Base-by-base conservation (phyloP, 2,888 invertebrate species). In the Drosophila mettleri region DNA sequence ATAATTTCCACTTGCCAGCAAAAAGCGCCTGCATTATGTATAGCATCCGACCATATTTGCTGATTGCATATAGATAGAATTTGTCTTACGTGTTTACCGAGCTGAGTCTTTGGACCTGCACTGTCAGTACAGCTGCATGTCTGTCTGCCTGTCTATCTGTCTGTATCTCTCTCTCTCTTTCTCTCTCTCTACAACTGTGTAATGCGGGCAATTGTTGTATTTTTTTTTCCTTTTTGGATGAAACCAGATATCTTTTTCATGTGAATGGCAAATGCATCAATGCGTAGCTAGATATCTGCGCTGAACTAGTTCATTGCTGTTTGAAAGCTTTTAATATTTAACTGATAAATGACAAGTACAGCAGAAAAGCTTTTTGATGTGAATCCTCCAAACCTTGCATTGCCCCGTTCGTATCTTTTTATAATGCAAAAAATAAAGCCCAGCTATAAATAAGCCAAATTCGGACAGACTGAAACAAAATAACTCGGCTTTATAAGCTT, bases 11-110 rank as follows among this genome's bases (percentile, higher is more conserved):
- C 71, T 80, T 84, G 82, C 65, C 67, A 59, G 75, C 54, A 49
- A 69, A 67, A 71, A 74, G 78, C 69, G 69, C 59, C 69, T 63
- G 62, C 67, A 67, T 69, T 66, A 62, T 73, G 65, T 45, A 64
- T 64, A 38, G 55, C 53, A 68, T 45, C 39, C 45, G 46, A 49
- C 63, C 85, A 74, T 85, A 85, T 85, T 85, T 87, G 80, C 82
- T 74, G 87, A 85, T 85, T 85, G 85, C 88, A 87, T 85, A 85
- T 85, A 87, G 85, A 87, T 87, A 73, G 86, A 49, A 78, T 82
- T 74, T 78, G 70, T 57, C 46, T 70, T 64, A 60, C 67, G 59
- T 74, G 72, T 80, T 85, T 82, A 69, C 82, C 29, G 41, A 63
- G 43, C 43, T 31, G 31, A 63, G 45, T 62, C 51, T 60, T 39